Conservation (phyloP, 2,888 invertebrate genomes). For the Nebria brevicollis region DNA sequence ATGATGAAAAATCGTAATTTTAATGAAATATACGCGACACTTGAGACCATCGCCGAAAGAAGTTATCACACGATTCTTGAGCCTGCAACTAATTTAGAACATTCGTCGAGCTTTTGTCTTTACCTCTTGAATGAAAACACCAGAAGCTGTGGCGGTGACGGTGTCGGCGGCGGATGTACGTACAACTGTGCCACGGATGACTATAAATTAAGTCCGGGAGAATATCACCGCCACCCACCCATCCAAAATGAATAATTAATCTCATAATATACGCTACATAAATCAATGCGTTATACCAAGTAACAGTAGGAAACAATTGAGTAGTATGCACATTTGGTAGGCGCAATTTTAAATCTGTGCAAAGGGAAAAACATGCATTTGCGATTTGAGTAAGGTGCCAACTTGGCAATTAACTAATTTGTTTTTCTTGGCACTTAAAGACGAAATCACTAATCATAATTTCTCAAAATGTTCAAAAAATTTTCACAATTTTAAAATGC, state of each 20-base stretch:
- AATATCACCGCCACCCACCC: no score
- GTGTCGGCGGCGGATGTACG: no score
- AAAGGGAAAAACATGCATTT: no score
- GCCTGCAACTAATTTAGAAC: conserved; percentile 25
- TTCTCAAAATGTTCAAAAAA: neutral
- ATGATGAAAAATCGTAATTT: neutral
- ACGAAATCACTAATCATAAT: neutral
- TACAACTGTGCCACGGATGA: conserved; percentile 3
- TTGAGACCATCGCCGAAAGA: no score
- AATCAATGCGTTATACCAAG: conserved; percentile 11
- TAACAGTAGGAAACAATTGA: conserved; percentile 27
- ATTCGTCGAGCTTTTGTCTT: conserved; percentile 20
- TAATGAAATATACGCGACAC: no score
- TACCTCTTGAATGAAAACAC: no score
- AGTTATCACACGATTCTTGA: no score
- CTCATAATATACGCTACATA: conserved; percentile 32
- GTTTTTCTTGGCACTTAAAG: conserved; percentile 1
- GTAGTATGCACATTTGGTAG: conserved; percentile 21
- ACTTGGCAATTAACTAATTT: neutral
- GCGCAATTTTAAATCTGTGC: conserved; percentile 21
- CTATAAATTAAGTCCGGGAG: conserved; percentile 27
- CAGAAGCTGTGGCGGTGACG: no score
- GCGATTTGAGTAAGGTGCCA: neutral
- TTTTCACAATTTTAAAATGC: no score
- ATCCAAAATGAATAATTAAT: conserved; percentile 34